phyloP scores from a whole-genome alignment of 2,888 invertebrate genomes.

The Ceratothoa steindachneri region DNA sequence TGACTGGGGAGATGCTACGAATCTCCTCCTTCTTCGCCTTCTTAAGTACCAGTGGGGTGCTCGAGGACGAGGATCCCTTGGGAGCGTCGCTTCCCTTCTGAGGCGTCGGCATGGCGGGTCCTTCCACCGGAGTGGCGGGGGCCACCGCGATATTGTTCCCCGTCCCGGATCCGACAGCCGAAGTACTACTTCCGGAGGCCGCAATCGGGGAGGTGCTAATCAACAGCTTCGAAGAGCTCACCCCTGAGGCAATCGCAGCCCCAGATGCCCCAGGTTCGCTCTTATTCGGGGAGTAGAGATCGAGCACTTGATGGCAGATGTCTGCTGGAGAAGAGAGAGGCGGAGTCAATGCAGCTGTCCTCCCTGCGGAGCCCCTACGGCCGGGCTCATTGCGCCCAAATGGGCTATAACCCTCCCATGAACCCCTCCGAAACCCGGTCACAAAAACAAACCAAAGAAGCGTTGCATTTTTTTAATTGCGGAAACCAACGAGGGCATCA shows the following conservation, averaged over 20 bases:
- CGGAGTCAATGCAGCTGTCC: too few species aligned
- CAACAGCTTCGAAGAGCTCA: background rate
- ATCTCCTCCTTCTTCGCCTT: constrained; percentile 39
- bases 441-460: too few species aligned
- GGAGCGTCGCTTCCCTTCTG: background rate
- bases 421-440: too few species aligned
- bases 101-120: background rate
- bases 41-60: constrained; percentile 24
- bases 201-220: constrained; percentile 1
- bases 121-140: background rate
- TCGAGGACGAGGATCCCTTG: background rate
- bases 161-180: background rate
- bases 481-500: too few species aligned
- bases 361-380: too few species aligned
- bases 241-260: background rate
- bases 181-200: background rate
- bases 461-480: too few species aligned
- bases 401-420: too few species aligned
- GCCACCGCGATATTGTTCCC: background rate
- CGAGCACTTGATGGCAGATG: constrained; percentile 88
- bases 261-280: constrained; percentile 20
- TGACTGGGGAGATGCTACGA: constrained; percentile 24
- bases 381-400: too few species aligned
- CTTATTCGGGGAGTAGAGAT: constrained; percentile 67
- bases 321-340: constrained; percentile 58